Evolutionary conservation across 2,113 vertebrate genomes (phyloP).

Genomic region (Scomber colias): DNA sequence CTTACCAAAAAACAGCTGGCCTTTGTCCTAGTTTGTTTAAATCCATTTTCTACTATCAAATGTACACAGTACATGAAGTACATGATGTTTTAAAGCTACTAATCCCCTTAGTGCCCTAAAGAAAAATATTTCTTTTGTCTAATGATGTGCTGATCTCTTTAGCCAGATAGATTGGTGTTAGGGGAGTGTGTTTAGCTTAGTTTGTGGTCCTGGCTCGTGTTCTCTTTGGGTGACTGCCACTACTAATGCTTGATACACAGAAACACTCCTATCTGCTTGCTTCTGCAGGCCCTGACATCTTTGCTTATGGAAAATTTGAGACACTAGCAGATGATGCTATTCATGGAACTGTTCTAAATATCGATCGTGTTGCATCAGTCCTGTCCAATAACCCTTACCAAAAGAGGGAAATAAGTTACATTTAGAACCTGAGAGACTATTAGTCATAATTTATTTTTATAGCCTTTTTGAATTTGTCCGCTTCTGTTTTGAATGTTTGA

Average conservation of each 20-base stretch:
- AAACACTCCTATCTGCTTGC: conserved; percentile 61
- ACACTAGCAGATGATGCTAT: conserved; percentile 62
- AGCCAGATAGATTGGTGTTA: conserved; percentile 25
- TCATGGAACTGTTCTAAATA: conserved; percentile 53
- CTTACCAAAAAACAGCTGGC: conserved; percentile 19
- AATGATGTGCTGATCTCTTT: conserved; percentile 55
- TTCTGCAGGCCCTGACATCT: conserved; percentile 66
- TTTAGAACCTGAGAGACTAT: conserved; percentile 4
- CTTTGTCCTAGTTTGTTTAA: conserved; percentile 20
- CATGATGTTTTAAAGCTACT: conserved; percentile 42
- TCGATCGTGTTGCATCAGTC: conserved; percentile 62
- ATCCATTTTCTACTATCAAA: conserved; percentile 15
- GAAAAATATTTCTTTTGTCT: conserved; percentile 52
- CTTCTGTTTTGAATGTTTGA: conserved; percentile 13
- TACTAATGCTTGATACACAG: conserved; percentile 37
- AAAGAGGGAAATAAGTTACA: conserved; percentile 14
- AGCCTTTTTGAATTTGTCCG: neutral
- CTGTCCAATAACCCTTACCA: conserved; percentile 24
- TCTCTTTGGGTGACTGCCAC: conserved; percentile 70
- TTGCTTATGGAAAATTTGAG: conserved; percentile 80
- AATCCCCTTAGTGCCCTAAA: conserved; percentile 33
- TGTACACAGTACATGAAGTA: neutral
- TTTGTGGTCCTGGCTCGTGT: conserved; percentile 46
- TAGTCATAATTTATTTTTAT: neutral
- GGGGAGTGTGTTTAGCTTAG: conserved; percentile 55